Base-by-base conservation (phyloP, 1,140 invertebrate species). In the Mactra quadrangularis region DNA sequence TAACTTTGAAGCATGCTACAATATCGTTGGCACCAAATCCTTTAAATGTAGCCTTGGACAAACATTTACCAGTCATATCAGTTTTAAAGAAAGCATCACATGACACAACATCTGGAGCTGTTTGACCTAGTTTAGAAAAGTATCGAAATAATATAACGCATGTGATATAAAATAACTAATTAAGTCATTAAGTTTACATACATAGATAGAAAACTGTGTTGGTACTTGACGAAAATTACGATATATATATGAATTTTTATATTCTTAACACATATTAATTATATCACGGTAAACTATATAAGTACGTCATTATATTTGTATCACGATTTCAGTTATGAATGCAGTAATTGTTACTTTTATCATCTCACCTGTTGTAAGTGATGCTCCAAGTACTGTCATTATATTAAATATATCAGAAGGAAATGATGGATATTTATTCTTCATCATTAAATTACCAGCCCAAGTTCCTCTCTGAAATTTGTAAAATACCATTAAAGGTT, bases 361-460 rank as follows among this genome's bases (percentile, higher is more conserved):
- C n/a, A 4, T 35, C 35, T 1, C 71, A 86, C 84, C 78, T n/a
- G 96, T 94, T 50, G 94, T 95, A 35, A 96, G 59, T 87, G 93
- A 89, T 0, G 95, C 95, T 87, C 95, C 93, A 41, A 95, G 94
- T 0, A 95, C 95, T 91, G 95, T 95, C 31, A 97, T 92, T 6
- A 96, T 93, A 31, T 96, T 87, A 88, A 95, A 96, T 6, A 97
- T 87, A 90, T 97, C 96, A 0, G 96, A 97, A 3, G 95, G 95
- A 89, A 96, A 97, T 77, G 95, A 94, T 0, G 91, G 91, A 85
- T 96, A 93, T 11, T 91, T 87, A 81, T 96, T 94, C 91, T 97
- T 97, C 72, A 96, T 94, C 92, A 95, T 95, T 57, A 97, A 91
- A 88, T 97, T 97, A 33, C 96, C 96, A 50, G 95, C 96, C 74